A percentile compares a stretch with the other conserved stretches of the same genome.
phyloP scores from a whole-genome alignment of 2,797 vertebrate species.

The Acanthurus lineatus region DNA sequence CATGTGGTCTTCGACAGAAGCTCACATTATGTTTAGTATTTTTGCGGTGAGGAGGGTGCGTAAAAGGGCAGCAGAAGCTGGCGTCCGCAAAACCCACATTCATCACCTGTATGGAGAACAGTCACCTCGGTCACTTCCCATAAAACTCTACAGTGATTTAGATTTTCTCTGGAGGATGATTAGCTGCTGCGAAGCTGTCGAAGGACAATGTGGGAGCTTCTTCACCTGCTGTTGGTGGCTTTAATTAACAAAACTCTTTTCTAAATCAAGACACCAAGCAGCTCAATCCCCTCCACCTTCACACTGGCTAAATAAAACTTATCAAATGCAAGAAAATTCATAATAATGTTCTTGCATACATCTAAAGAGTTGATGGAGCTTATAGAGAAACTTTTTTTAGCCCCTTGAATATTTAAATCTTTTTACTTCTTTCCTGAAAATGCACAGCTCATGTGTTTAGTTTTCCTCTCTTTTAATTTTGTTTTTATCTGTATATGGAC shows the following conservation, averaged over 20 bases:
- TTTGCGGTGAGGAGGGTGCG: constrained; percentile 49
- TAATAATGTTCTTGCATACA: constrained; percentile 28
- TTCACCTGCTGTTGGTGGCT: constrained; percentile 8
- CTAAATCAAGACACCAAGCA: constrained; percentile 16
- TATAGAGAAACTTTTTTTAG: constrained; percentile 15
- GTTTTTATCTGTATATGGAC: constrained; percentile 1
- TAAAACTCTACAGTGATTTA: constrained; percentile 49
- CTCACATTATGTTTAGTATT: constrained; percentile 55
- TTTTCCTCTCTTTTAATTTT: background rate
- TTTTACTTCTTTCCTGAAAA: constrained; percentile 14
- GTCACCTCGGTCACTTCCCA: constrained; percentile 52
- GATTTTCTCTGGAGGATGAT: constrained; percentile 1
- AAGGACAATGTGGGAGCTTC: background rate
- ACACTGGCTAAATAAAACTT: constrained; percentile 10
- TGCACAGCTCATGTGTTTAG: background rate
- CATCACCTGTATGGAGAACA: constrained; percentile 47
- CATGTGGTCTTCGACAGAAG: constrained; percentile 67
- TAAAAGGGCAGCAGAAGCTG: constrained; percentile 33
- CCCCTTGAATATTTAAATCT: constrained; percentile 27
- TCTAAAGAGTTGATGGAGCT: constrained; percentile 17
- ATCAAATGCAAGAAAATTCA: constrained; percentile 9
- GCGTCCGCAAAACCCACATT: constrained; percentile 53
- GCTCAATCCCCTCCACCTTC: constrained; percentile 18
- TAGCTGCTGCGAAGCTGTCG: background rate
- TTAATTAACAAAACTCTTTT: background rate